Evolutionary conservation across 2,113 vertebrate genomes (phyloP).

Genomic region (Murina feae): DNA sequence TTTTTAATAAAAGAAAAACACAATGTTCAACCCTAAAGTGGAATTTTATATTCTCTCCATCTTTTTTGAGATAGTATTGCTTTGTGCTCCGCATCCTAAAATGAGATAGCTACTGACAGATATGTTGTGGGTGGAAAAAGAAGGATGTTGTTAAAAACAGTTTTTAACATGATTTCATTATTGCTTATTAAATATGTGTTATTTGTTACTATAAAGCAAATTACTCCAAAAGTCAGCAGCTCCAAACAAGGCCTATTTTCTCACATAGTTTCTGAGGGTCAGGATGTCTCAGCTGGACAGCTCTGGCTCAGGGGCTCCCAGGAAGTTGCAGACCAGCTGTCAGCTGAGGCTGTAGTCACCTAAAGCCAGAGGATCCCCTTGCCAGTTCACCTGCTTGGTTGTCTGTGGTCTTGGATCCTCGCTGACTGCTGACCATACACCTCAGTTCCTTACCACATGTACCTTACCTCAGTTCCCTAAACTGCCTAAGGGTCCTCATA

Average conservation of each 20-base stretch:
- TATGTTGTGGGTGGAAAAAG: background rate
- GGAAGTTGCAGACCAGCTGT: background rate
- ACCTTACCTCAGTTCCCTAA: background rate
- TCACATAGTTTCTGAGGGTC: background rate
- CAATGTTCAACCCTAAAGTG: background rate
- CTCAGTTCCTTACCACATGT: background rate
- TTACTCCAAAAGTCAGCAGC: background rate
- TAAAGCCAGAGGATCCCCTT: background rate
- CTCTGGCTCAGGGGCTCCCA: background rate
- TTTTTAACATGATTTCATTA: background rate
- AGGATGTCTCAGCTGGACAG: background rate
- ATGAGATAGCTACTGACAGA: background rate
- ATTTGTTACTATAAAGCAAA: background rate
- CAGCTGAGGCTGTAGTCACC: fast-evolving
- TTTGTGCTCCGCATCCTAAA: background rate
- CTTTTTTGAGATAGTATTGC: background rate
- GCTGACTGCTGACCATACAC: background rate
- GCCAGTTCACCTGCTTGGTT: background rate
- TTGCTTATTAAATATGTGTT: background rate
- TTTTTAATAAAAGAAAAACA: background rate
- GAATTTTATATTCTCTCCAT: background rate
- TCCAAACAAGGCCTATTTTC: background rate
- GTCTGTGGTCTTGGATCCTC: background rate
- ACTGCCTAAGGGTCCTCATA: background rate
- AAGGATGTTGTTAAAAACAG: background rate